Conservation (phyloP, 2,888 invertebrate species). For the Ecdyonurus torrentis region DNA sequence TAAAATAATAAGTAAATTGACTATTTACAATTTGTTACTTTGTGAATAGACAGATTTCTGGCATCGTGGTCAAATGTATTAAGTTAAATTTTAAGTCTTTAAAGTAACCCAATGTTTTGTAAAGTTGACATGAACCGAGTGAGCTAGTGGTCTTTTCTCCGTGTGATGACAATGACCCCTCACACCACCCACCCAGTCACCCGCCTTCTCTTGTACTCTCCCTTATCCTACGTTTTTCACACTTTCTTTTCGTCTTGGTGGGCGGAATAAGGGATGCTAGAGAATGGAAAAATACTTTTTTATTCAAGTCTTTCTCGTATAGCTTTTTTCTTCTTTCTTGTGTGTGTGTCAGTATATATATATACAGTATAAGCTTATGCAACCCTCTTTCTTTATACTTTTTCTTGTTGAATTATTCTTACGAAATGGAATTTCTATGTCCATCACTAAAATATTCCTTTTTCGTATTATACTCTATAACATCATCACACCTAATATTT, state of each 20-base stretch:
- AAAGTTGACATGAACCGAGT: no score
- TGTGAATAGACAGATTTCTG: no score
- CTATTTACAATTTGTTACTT: no score
- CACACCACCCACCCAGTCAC: no score
- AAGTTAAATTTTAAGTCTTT: no score
- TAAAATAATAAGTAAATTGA: no score
- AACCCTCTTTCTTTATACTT: background rate
- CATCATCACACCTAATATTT: background rate
- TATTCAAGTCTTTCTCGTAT: background rate
- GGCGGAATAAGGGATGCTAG: background rate
- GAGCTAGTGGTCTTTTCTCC: background rate
- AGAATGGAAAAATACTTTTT: background rate
- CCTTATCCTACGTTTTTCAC: background rate
- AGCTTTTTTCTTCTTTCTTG: background rate
- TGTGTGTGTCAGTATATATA: background rate
- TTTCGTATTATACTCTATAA: background rate
- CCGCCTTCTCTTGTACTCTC: background rate
- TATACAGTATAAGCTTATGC: no score
- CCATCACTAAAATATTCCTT: background rate
- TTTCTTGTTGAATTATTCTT: background rate
- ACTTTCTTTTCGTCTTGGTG: background rate
- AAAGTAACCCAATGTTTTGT: no score
- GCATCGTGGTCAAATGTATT: no score
- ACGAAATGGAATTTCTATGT: conserved; percentile 5
- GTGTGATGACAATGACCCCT: background rate